Evolutionary conservation across 2,888 invertebrate genomes (phyloP).

Genomic region (Agrotis puta): DNA sequence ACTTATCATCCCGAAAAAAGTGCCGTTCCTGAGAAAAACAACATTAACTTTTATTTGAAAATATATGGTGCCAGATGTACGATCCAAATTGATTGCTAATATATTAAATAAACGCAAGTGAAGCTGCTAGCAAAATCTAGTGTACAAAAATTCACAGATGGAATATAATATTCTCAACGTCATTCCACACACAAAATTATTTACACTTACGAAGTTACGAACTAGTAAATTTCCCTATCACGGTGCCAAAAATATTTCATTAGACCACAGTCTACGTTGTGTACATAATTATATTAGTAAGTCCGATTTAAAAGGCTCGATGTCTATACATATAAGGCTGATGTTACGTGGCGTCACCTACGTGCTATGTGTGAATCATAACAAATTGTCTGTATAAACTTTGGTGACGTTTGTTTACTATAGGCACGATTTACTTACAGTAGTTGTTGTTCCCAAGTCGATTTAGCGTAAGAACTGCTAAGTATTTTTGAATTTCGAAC

Average conservation of each 20-base stretch:
- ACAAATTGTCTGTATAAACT: slow-evolving; percentile 57
- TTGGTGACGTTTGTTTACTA: slow-evolving; percentile 55
- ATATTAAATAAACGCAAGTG: too few relatives aligned
- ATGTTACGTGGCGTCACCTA: slow-evolving; percentile 40
- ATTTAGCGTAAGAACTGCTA: not conserved
- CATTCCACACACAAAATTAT: slow-evolving; percentile 12
- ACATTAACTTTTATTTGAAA: too few relatives aligned
- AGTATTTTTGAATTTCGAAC: not conserved
- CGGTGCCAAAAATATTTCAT: slow-evolving; percentile 33
- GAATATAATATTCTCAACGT: slow-evolving; percentile 12
- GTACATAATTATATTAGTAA: slow-evolving; percentile 46
- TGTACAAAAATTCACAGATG: not conserved
- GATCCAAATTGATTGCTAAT: too few relatives aligned
- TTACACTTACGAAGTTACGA: slow-evolving; percentile 30
- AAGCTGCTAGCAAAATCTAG: not conserved
- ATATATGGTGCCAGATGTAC: too few relatives aligned
- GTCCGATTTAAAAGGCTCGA: slow-evolving; percentile 28
- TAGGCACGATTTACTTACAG: slow-evolving; percentile 26
- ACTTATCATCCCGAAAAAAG: too few relatives aligned
- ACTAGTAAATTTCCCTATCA: slow-evolving; percentile 25
- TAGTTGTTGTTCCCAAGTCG: slow-evolving; percentile 26
- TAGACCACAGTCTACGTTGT: slow-evolving; percentile 19
- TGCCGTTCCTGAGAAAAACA: too few relatives aligned
- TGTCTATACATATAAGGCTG: slow-evolving; percentile 18
- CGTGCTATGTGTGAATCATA: slow-evolving; percentile 58